Evolutionary conservation across 2,113 vertebrate genomes (phyloP).

Genomic region (Scortum barcoo): DNA sequence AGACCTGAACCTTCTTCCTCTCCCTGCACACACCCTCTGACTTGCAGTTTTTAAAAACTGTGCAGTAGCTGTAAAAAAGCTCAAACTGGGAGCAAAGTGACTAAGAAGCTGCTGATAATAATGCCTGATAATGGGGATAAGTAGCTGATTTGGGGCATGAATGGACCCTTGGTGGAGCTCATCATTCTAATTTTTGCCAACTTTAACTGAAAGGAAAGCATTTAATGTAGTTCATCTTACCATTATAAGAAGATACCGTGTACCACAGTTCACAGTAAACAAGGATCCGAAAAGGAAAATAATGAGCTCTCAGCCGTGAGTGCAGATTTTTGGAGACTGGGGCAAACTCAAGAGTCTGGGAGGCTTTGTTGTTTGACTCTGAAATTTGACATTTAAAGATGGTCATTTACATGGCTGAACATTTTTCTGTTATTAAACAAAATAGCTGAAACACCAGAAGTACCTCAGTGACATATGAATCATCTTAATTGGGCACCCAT

Average conservation of each 20-base stretch:
- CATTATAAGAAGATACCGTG: background rate
- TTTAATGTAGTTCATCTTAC: background rate
- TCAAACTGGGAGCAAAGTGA: background rate
- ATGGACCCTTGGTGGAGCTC: background rate
- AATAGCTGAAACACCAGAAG: background rate
- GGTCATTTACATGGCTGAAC: conserved; percentile 7
- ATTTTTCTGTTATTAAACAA: conserved; percentile 17
- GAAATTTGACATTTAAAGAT: conserved; percentile 24
- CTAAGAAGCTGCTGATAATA: background rate
- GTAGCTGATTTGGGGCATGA: background rate
- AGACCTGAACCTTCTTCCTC: background rate
- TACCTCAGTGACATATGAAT: conserved; percentile 12
- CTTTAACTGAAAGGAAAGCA: background rate
- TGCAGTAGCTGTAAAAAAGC: background rate
- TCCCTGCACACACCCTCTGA: background rate
- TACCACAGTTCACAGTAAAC: background rate
- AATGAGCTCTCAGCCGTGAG: conserved; percentile 22
- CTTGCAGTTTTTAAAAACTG: conserved; percentile 18
- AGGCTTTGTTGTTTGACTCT: background rate
- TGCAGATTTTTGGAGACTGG: background rate
- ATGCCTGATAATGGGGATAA: background rate
- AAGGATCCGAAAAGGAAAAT: conserved; percentile 17
- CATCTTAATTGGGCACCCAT: conserved; percentile 44
- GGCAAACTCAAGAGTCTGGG: conserved; percentile 1
- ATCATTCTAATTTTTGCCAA: background rate